Evolutionary conservation across 2,113 vertebrate genomes (phyloP), one percentile per base, ranked within the genome.

Genomic region (Calonectris borealis): DNA sequence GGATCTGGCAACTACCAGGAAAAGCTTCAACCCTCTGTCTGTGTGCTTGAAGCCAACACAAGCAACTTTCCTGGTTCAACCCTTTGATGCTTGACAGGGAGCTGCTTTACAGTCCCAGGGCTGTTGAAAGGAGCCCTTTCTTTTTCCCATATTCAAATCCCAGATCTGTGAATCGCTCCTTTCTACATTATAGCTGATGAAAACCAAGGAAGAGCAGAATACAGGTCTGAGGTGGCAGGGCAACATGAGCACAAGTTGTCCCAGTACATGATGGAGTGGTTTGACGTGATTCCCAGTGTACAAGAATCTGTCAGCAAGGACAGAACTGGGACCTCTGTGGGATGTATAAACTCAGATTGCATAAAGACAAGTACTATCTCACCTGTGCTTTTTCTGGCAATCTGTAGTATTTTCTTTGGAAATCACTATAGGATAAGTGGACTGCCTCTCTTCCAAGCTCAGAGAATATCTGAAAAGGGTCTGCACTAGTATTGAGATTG

Each of bases 111-210:
- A 75, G 51, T n/a, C 24, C 48, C 48, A 48, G 55, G 4, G 69
- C 0, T 82, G 65, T 82, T 96, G 81, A 96, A 94, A 94, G 61
- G 32, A 96, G 83, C 38, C 32, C 26, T 95, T 92, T 91, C 49
- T 82, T 82, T 87, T 87, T 31, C 55, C 65, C 25, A 2, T 86
- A 95, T 79, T 94, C 70, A 94, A 94, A 94, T 94, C 38, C 40
- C 48, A 73, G 64, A 52, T 44, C 57, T 70, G 34, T 46, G 62
- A 69, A 65, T 86, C 73, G 54, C 31, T 60, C 26, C 64, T 73
- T 93, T 87, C 62, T 83, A 9, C 66, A 85, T 66, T 5, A 77
- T 42, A 93, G 62, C 46, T 93, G 49, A 80, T 58, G 54, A 83
- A 83, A 87, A 66, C 40, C 49, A 83, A 49, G 61, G 52, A 64